Evolutionary conservation across 2,888 invertebrate genomes (phyloP), one percentile per base, ranked within the genome.

Genomic region (Microctonus brassicae): DNA sequence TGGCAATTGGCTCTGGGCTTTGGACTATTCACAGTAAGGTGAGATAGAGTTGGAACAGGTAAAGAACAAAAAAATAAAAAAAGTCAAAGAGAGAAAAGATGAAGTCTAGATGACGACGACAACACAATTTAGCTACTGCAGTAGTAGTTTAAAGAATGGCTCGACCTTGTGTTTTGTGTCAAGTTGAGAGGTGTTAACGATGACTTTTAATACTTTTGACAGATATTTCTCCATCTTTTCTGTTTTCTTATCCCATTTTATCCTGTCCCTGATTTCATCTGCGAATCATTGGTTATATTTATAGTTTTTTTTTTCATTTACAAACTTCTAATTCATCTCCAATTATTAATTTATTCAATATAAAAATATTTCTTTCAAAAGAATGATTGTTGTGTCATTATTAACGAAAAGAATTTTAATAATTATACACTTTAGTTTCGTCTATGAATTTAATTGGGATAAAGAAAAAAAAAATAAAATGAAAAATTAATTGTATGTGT

Each of bases 161-260:
- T 69, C 22, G 53, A 61, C 47, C 62, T 69, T 69, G 61, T 53
- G 24, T 36, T 36, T 7, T 58, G 34, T 22, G 24, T 17, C 29
- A 36, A 61, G 47, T 42, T 60, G 24, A 70, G 55, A 77, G 75
- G 77, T 77, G 77, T 74, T 77, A 75, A 77, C 73, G 73, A 70
- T 53, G 63, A 70, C 65, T 58, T 70, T 63, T 71, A 74, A 73
- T 63, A 73, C 53, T 63, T 68, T 64, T 53, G 60, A 47, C 22
- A 61, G 65, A 53, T 69, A 55, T 68, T 42, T 66, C 53, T 10
- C 13, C 20, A 55, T 24, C 42, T 36, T 42, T 57, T 29, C 3
- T 36, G n/a, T n/a, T n/a, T n/a, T n/a, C n/a, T n/a, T n/a, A n/a
- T 36, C 47, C 17, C 47, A 7, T 17, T 47, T 17, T 7, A 17